Conservation (phyloP, 1,140 invertebrate species). For the Diorhabda elongata region DNA sequence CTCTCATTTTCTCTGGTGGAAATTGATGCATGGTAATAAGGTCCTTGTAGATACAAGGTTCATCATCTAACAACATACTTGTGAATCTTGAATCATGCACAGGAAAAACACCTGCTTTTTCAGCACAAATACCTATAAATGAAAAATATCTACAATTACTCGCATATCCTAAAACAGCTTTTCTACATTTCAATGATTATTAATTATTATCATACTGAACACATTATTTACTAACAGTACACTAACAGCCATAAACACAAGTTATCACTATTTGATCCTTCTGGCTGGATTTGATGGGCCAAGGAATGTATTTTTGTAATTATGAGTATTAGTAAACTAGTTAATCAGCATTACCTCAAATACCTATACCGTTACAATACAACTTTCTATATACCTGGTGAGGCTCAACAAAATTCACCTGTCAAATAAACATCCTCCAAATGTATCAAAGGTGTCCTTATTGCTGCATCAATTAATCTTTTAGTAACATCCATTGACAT, state of each 20-base stretch:
- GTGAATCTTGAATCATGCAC: slow-evolving; percentile 27
- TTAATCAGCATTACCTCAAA: no score
- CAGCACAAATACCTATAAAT: slow-evolving; percentile 28
- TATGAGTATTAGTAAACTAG: no score
- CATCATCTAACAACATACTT: slow-evolving; percentile 9
- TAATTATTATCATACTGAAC: no score
- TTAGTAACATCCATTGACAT: slow-evolving; percentile 66
- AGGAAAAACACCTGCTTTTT: slow-evolving; percentile 22
- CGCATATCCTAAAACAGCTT: no score
- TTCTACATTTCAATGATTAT: no score
- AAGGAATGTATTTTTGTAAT: no score
- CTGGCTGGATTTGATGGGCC: no score
- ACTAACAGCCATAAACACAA: no score
- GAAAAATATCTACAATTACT: neutral
- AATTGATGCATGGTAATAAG: slow-evolving; percentile 3
- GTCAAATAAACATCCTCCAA: slow-evolving; percentile 86
- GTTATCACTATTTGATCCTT: no score
- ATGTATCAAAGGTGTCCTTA: slow-evolving; percentile 67
- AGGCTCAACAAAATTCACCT: slow-evolving; percentile 49
- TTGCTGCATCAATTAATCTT: slow-evolving; percentile 64
- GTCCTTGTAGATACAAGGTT: neutral
- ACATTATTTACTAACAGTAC: no score
- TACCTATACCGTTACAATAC: neutral
- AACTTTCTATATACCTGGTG: neutral
- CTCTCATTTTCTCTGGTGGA: neutral